Base-by-base conservation (phyloP, 1,140 invertebrate species). In the Drosophila jambulina region DNA sequence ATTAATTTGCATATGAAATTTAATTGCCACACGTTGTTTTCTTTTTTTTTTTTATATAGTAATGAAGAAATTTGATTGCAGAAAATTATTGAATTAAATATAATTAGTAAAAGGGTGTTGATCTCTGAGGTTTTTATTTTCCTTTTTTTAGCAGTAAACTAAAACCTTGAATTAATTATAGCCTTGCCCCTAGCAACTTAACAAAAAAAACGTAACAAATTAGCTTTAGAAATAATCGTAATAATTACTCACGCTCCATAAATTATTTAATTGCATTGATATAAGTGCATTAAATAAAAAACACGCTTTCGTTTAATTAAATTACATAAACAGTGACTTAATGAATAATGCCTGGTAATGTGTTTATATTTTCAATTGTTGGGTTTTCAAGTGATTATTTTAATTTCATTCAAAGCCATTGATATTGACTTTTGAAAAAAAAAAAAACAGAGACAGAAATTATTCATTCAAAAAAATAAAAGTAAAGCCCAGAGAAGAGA, bases 1-100 rank as follows among this genome's bases (percentile, higher is more conserved):
- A 79, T 64, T 68, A 32, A 74, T 80, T 62, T 56, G 42, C 70
- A 61, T 45, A 60, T 72, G 25, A 51, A 53, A 49, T 58, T 78
- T 42, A 48, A 74, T 67, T 60, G 60, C 25, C 25, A 42, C 57
- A 48, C 40, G 17, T 32, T 46, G 29, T 43, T 48, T 53, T 15
- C 29, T 43, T 21, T 15, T 38, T 21, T 15, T 38, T 13, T 32
- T 75, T 27, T 13, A 17, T n/a, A 17, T 43, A 42, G 34, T 56
- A 46, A 63, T 74, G 13, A 32, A 29, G 25, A 49, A 49, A 21
- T 21, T 71, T n/a, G n/a, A 27, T 42, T 45, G 32, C 0, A 10
- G 10, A 62, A 67, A 17, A 43, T 42, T 29, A 64, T 58, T 57
- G 10, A 23, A 57, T 29, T 45, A 34, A 29, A 34, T 43, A 15